Evolutionary conservation across 2,888 invertebrate genomes (phyloP).

Genomic region (Lampropteryx suffumata): DNA sequence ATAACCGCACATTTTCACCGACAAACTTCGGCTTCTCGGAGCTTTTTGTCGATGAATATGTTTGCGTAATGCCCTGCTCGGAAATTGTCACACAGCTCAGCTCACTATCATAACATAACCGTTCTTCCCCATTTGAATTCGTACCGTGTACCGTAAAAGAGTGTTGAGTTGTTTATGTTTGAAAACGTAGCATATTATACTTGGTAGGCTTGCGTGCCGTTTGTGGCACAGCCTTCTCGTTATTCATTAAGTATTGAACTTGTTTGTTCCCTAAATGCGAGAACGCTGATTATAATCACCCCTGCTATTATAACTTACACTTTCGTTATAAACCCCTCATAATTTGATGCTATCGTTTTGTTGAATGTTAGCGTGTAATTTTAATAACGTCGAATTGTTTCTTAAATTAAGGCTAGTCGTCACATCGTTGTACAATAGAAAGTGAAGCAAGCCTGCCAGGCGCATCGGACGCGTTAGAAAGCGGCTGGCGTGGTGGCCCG

Average conservation of each 20-base stretch:
- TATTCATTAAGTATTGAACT: conserved; percentile 9
- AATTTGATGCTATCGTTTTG: conserved; percentile 17
- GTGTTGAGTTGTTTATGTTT: conserved; percentile 19
- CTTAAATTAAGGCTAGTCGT: conserved; percentile 38
- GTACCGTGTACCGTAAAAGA: conserved; percentile 40
- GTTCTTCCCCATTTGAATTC: conserved; percentile 42
- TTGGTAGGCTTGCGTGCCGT: neutral
- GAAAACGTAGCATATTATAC: neutral
- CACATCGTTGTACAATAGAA: conserved; percentile 71
- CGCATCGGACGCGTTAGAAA: conserved; percentile 76
- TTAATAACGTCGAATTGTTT: conserved; percentile 38
- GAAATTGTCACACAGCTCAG: conserved; percentile 35
- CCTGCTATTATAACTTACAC: conserved; percentile 19
- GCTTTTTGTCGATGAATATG: conserved; percentile 51
- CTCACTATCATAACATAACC: conserved; percentile 4
- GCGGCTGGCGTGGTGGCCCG: conserved; percentile 62
- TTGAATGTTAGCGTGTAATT: conserved; percentile 30
- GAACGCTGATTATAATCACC: conserved; percentile 28
- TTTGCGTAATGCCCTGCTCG: conserved; percentile 47
- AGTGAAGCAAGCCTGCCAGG: conserved; percentile 73
- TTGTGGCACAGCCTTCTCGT: conserved; percentile 6
- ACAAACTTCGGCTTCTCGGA: conserved; percentile 41
- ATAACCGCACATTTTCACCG: conserved; percentile 51
- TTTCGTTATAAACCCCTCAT: conserved; percentile 20
- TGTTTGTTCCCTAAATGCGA: conserved; percentile 30